Conservation (phyloP, 2,113 vertebrate genomes). For the Aythya baeri region DNA sequence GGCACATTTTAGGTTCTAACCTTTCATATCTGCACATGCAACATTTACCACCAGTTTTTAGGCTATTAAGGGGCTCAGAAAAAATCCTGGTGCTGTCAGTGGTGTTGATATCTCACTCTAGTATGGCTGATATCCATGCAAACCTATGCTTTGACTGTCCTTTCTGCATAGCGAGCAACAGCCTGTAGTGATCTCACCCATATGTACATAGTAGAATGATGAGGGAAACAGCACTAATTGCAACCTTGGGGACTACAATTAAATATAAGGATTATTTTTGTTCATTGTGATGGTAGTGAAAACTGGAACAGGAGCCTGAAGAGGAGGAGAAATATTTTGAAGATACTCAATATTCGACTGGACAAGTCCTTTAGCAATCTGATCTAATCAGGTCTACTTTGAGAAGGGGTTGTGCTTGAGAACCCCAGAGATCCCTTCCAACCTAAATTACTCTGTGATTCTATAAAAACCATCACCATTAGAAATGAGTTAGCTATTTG, state of each 20-base stretch:
- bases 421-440: not conserved
- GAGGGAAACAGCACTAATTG: not conserved
- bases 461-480: not conserved
- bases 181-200: not conserved
- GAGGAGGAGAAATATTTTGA: not conserved
- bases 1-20: not conserved
- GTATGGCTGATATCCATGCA: not conserved
- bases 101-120: not conserved
- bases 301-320: not conserved
- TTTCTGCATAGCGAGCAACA: not conserved
- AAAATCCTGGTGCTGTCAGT: not conserved
- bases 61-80: not conserved
- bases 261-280: not conserved
- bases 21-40: not conserved
- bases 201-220: fast-evolving
- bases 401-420: not conserved
- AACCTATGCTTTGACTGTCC: not conserved
- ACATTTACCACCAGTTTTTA: not conserved
- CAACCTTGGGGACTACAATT: not conserved
- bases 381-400: not conserved
- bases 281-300: not conserved
- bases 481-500: not conserved
- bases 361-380: not conserved
- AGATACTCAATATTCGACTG: not conserved
- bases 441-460: not conserved